Evolutionary conservation across 2,888 invertebrate genomes (phyloP).

Genomic region (Mesochorus sp.): DNA sequence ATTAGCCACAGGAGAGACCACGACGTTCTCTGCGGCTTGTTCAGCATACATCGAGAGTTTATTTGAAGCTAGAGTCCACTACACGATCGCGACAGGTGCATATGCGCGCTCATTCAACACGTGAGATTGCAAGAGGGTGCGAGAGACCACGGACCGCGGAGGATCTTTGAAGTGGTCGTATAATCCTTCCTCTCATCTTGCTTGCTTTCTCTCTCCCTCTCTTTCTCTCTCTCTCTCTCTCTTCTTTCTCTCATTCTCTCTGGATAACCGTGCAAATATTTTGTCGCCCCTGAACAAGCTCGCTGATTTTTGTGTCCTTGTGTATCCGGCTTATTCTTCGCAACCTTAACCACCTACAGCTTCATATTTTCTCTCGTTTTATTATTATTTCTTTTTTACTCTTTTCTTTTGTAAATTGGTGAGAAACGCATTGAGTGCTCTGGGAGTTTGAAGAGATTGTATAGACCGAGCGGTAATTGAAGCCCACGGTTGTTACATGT

Average conservation of each 20-base stretch:
- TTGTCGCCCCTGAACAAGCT: conserved; percentile 55
- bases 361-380: conserved; percentile 20
- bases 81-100: conserved; percentile 64
- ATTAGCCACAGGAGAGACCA: conserved; percentile 45
- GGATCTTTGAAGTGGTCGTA: conserved; percentile 67
- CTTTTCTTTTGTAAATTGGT: not conserved
- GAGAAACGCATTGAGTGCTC: conserved; percentile 32
- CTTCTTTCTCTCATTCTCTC: conserved; percentile 5
- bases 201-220: conserved; percentile 13
- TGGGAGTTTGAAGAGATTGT: conserved; percentile 16
- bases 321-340: conserved; percentile 55
- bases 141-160: conserved; percentile 25
- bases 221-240: conserved; percentile 11
- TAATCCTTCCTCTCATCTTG: conserved; percentile 60
- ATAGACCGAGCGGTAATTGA: conserved; percentile 27
- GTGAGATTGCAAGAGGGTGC: conserved; percentile 26
- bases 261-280: conserved; percentile 65
- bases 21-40: conserved; percentile 54
- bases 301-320: conserved; percentile 54
- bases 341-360: conserved; percentile 12
- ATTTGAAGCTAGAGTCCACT: conserved; percentile 54
- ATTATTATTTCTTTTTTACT: conserved; percentile 12
- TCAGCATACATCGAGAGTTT: conserved; percentile 61
- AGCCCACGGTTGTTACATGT: not conserved
- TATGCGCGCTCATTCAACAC: conserved; percentile 32